Base-by-base conservation (phyloP, 2,113 vertebrate genomes). In the Arvicanthis niloticus region DNA sequence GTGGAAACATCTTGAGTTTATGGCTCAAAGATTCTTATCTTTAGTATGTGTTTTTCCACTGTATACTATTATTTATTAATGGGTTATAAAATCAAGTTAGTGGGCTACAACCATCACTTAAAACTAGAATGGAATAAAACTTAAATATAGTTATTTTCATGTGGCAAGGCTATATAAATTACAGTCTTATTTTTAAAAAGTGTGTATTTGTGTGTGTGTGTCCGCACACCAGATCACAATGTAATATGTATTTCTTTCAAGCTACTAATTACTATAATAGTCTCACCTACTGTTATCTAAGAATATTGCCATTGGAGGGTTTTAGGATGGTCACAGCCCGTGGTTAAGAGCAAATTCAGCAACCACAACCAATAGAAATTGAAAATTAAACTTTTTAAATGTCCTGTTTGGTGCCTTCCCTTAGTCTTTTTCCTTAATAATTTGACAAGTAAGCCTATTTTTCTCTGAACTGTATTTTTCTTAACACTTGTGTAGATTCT, bases 401-500 rank as follows among this genome's bases (percentile, higher is more conserved):
- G 21, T 53, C 1, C 15, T 67, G 77, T 81, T 80, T 6, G 0
- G 3, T 77, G 40, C 68, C 77, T 89, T 80, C 87, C 11, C 53
- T 67, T 87, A 40, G 34, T 88, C 29, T 19, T 84, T 96, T 80
- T 91, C n/a, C 78, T 89, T 89, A 91, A 67, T 96, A 82, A 96
- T 89, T 96, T 96, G 21, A 40, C 91, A 93, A 95, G 22, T 80
- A 22, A 51, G 78, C 73, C 7, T 68, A 68, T 37, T 90, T 51
- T 97, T 65, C 87, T 80, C 29, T 93, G 67, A 94, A 87, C 86
- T 11, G 56, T 92, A 53, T 72, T 97, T 58, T 90, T 45, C 86
- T 75, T 98, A 93, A 26, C 82, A 40, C 85, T 0, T 73, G 80
- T 98, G 91, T 97, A 99, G 99, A 99, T 99, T 93, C 99, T 99